Percentiles rank a stretch among this genome's conserved stretches.
Conservation (phyloP, 2,888 invertebrate species). For the Galeruca laticollis region DNA sequence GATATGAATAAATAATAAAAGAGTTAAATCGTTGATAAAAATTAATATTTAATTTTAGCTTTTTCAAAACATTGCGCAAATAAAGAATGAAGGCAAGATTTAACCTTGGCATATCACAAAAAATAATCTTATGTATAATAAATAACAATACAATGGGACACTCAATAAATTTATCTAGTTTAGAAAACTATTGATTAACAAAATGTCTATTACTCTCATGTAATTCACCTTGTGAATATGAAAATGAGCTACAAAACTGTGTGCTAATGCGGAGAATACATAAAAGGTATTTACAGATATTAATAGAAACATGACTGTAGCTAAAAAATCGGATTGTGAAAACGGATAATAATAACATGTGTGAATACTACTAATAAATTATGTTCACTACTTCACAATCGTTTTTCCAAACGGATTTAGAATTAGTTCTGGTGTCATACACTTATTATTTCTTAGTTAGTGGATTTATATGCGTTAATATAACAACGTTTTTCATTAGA, state of each 20-base stretch:
- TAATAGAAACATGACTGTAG: not conserved
- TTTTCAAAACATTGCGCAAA: too few relatives aligned
- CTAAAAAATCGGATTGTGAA: not conserved
- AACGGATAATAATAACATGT: not conserved
- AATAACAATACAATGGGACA: too few relatives aligned
- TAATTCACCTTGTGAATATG: slow-evolving; percentile 1
- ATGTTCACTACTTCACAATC: not conserved
- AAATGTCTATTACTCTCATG: not conserved
- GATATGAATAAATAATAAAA: too few relatives aligned
- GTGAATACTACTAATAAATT: not conserved
- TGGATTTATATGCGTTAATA: too few relatives aligned
- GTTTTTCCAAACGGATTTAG: not conserved
- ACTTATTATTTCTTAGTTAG: too few relatives aligned
- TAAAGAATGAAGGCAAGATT: too few relatives aligned
- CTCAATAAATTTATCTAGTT: not conserved
- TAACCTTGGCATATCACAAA: too few relatives aligned
- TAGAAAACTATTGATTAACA: not conserved
- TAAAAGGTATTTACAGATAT: not conserved
- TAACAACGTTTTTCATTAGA: too few relatives aligned
- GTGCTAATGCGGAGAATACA: not conserved
- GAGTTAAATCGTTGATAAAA: too few relatives aligned
- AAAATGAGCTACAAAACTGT: not conserved
- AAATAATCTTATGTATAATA: too few relatives aligned
- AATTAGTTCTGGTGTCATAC: not conserved
- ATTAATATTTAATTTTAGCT: too few relatives aligned